Percentiles rank a stretch among this genome's conserved stretches.
These are phyloP conservation scores for Halyomorpha halys DNA, from an alignment of 1,140 invertebrate species.

Conservation along the genomic window DNA sequence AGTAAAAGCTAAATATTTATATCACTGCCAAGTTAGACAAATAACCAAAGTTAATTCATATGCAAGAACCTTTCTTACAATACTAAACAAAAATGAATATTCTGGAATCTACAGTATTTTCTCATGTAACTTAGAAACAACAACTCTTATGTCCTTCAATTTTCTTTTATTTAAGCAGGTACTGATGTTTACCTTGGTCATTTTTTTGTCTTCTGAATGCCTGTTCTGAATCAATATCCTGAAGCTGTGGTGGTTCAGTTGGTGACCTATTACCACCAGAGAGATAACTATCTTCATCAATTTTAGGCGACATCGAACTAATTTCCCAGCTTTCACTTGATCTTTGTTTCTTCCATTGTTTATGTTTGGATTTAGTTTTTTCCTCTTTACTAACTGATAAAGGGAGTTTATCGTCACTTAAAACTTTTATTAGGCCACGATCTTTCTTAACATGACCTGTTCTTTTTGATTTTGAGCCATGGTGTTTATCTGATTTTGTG, in stretches of 20 bases:
- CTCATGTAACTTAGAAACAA: no score
- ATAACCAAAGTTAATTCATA: no score
- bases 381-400: background rate
- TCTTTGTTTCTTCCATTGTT: slow-evolving; percentile 16
- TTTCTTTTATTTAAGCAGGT: slow-evolving; percentile 18
- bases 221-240: slow-evolving; percentile 31
- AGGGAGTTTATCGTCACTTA: background rate
- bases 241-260: slow-evolving; percentile 21
- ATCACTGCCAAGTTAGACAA: no score
- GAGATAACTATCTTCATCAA: background rate
- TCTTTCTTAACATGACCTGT: background rate
- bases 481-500: no score
- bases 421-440: slow-evolving; percentile 4
- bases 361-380: slow-evolving; percentile 5
- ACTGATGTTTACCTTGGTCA: background rate
- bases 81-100: no score
- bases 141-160: background rate
- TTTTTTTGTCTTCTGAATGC: background rate
- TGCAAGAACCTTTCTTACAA: no score
- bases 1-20: no score
- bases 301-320: background rate
- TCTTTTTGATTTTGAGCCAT: no score
- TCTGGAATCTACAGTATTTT: no score
- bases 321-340: slow-evolving; percentile 21
- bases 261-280: background rate